Evolutionary conservation across 2,113 vertebrate species (phyloP), one percentile per base, ranked within the genome.

Genomic region (Platanista minor): DNA sequence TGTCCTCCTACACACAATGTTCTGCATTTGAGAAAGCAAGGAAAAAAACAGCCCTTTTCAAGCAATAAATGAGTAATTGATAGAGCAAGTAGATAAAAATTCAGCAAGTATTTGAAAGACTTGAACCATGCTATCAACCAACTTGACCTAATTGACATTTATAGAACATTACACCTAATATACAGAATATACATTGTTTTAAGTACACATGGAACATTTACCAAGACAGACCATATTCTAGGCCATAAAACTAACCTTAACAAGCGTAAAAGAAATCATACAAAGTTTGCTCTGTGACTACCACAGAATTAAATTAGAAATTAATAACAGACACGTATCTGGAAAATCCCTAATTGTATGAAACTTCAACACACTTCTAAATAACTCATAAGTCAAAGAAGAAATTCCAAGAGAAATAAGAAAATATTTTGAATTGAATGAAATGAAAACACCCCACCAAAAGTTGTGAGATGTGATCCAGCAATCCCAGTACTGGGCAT

Each of bases 241-340:
- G 83, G 41, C 23, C 27, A 43, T 74, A 81, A 87, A 72, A 81
- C 59, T 59, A 64, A 74, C 46, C 13, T 87, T 69, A n/a, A 57
- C 36, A 94, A 52, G 43, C 80, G 27, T 87, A 66, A 80, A 80
- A 31, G 33, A 87, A 88, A 64, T 74, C 64, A 49, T 43, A 41
- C 41, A 67, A 59, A 78, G 18, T 88, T 83, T 84, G 52, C 41
- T 67, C n/a, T 83, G 12, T 82, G 82, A 61, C 41, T 82, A 91
- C 12, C 33, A 61, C n/a, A 78, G 46, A 91, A 77, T 85, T 96
- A 94, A 82, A 36, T 91, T 91, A 54, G 52, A 92, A 88, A 39
- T 84, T 33, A 84, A 11, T 74, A 87, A 96, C 43, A 86, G 14
- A 75, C 39, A 23, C 8, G 7, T 66, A 54, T 74, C 25, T 90